Base-by-base conservation (phyloP, 2,113 vertebrate species). In the Hippocampus comes region DNA sequence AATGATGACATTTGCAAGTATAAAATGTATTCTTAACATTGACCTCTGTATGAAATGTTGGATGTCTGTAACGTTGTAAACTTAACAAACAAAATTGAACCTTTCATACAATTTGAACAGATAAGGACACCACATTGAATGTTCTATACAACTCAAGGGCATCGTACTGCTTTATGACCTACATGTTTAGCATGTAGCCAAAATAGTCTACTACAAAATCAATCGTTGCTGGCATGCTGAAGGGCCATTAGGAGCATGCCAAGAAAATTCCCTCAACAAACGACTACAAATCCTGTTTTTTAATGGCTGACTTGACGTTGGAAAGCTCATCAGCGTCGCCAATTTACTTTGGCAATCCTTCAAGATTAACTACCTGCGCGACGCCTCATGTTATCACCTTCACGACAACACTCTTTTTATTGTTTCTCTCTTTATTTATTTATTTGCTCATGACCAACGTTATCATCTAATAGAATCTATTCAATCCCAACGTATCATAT, bases 251-350 rank as follows among this genome's bases (percentile, higher is more conserved):
- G 75, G 71, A 75, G 43, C 85, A 67, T 87, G 78, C 79, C 72
- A 86, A 80, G 49, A 49, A 30, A 87, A 86, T 88, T 88, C 87
- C 86, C 81, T 84, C 75, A 79, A 89, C 53, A 88, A 82, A 56
- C 17, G 85, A 77, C 71, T 77, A 75, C 84, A 88, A 87, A 91
- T 89, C 86, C 87, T 73, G 82, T 84, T 89, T 83, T 77, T 70
- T 53, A 79, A 82, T 53, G 82, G 72, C 67, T 85, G 85, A 83
- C 79, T 82, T 87, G 88, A 89, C 81, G 74, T 43, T 59, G 75
- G 53, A 15, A 59, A 63, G 83, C 83, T 82, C 87, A 81, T 75
- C 76, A 81, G 68, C 77, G 67, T 80, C 81, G 83, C 79, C 75
- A 71, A 87, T 84, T 84, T 78, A 76, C 71, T 73, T 74, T 70